Conservation (phyloP, 2,888 invertebrate genomes). For the Tanypteryx hageni region DNA sequence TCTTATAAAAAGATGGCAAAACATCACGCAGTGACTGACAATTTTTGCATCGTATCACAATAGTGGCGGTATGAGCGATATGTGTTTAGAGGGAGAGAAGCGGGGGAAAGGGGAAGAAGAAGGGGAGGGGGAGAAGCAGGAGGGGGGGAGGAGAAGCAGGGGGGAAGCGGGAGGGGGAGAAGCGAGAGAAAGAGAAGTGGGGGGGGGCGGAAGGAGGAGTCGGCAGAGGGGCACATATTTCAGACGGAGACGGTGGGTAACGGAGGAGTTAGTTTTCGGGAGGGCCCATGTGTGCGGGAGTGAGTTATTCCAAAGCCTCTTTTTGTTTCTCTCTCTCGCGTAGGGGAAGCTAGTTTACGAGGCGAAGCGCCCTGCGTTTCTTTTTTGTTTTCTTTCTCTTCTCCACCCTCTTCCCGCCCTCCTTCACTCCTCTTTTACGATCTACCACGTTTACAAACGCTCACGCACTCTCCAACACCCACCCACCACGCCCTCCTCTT, state of each 20-base stretch:
- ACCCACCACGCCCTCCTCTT: background rate
- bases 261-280: too few relatives aligned
- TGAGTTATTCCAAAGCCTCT: slow-evolving; percentile 30
- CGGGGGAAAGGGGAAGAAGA: background rate
- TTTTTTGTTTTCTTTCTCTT: slow-evolving; percentile 9
- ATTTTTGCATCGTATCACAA: too few relatives aligned
- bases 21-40: too few relatives aligned
- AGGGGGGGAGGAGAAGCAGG: background rate
- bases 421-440: background rate
- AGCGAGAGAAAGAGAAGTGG: background rate
- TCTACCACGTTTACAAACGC: background rate
- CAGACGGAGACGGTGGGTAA: too few relatives aligned
- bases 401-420: background rate
- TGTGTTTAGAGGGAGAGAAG: background rate
- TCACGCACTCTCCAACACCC: background rate
- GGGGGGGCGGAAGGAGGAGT: background rate
- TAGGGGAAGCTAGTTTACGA: slow-evolving; percentile 40
- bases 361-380: slow-evolving; percentile 13
- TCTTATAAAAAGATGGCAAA: too few relatives aligned
- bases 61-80: too few relatives aligned
- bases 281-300: slow-evolving; percentile 10
- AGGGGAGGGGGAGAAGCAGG: background rate
- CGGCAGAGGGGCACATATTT: background rate
- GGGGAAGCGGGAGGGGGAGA: background rate
- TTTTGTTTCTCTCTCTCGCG: background rate